Conservation (phyloP, 2,797 vertebrate species). For the Percopsis omiscomaycus region DNA sequence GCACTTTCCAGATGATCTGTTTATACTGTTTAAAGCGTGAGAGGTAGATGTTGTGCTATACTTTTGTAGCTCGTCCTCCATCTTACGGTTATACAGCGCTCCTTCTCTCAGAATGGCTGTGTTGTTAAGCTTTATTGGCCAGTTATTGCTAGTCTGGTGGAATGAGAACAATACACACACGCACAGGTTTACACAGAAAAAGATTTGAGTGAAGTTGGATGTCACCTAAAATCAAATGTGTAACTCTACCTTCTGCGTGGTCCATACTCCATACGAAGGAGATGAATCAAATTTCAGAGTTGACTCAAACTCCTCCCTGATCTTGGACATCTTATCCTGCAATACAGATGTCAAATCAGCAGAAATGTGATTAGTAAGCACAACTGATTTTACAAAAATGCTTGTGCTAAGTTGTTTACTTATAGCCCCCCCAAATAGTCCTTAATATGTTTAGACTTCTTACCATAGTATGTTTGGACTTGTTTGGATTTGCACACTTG, state of each 20-base stretch:
- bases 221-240: neutral
- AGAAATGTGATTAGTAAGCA: constrained; percentile 6
- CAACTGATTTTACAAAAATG: neutral
- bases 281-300: constrained; percentile 64
- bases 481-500: constrained; percentile 76
- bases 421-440: no score
- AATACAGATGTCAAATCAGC: constrained; percentile 18
- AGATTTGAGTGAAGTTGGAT: neutral
- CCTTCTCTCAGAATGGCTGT: constrained; percentile 86
- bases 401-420: neutral
- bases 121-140: constrained; percentile 86
- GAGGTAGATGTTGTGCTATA: constrained; percentile 44
- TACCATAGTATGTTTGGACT: constrained; percentile 71
- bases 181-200: neutral
- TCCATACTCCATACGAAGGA: constrained; percentile 51
- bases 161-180: constrained; percentile 23
- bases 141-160: constrained; percentile 68
- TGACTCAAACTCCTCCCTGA: constrained; percentile 64
- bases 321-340: constrained; percentile 70
- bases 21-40: neutral
- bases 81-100: constrained; percentile 81
- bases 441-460: neutral
- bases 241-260: constrained; percentile 61
- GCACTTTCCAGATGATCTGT: no score
- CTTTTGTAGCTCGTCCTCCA: constrained; percentile 86